Percentiles rank a stretch among this genome's conserved stretches.
Evolutionary conservation across 2,113 vertebrate genomes (phyloP).

Genomic region (Callospermophilus lateralis): DNA sequence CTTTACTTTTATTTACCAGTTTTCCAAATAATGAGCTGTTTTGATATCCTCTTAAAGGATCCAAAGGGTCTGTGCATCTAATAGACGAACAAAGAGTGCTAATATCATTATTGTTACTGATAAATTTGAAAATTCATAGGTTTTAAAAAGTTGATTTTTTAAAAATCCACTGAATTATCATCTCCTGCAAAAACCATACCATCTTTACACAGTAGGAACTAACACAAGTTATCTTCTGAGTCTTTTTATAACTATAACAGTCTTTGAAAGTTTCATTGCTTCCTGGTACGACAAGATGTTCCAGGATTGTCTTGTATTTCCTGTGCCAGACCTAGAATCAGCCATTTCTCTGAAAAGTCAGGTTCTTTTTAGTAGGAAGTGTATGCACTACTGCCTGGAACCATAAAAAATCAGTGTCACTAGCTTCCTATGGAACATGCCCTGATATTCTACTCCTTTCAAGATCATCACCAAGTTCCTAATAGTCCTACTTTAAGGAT

Average conservation of each 20-base stretch:
- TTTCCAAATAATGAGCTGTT: slow-evolving; percentile 21
- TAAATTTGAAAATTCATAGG: not conserved
- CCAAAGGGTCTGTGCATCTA: no score
- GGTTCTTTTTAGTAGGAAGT: not conserved
- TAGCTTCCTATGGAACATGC: not conserved
- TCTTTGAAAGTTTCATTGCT: slow-evolving; percentile 30
- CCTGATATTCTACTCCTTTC: not conserved
- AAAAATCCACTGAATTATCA: not conserved
- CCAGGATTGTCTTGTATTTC: not conserved
- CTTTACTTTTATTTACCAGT: not conserved
- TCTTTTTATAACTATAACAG: not conserved
- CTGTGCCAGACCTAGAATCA: not conserved
- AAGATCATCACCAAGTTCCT: not conserved
- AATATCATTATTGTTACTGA: not conserved
- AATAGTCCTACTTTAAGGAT: not conserved
- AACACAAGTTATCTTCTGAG: not conserved
- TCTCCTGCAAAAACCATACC: not conserved
- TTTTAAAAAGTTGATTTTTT: not conserved
- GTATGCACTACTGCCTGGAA: not conserved
- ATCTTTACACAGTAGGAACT: not conserved
- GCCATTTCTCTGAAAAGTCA: not conserved
- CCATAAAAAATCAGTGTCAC: not conserved
- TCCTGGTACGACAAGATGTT: not conserved
- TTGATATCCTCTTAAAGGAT: not conserved
- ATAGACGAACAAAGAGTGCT: not conserved